Percentiles rank a stretch among this genome's conserved stretches.
phyloP scores from a whole-genome alignment of 35 echinoderm and acorn worm genomes.

The Amphiura filiformis region DNA sequence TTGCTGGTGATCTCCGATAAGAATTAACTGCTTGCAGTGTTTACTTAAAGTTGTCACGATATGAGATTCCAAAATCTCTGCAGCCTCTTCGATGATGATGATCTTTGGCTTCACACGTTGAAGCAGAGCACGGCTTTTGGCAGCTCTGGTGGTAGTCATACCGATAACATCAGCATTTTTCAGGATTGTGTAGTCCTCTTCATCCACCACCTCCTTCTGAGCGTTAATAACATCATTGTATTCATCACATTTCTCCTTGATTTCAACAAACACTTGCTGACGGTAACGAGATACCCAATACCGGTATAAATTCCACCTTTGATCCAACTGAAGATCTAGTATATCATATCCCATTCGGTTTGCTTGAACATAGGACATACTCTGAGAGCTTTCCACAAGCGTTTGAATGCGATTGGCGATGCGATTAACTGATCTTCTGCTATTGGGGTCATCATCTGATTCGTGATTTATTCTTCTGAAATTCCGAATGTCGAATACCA shows the following conservation, averaged over 20 bases:
- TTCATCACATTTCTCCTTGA: neutral
- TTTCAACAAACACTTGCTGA: neutral
- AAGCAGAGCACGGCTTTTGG: conserved; percentile 62
- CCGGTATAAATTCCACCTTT: conserved; percentile 75
- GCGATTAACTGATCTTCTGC: neutral
- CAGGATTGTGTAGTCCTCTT: conserved; percentile 48
- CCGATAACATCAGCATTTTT: conserved; percentile 67
- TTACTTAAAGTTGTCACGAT: conserved; percentile 56
- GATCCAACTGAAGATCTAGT: conserved; percentile 25
- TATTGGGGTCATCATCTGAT: neutral
- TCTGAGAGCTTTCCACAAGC: neutral
- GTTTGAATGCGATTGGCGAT: neutral
- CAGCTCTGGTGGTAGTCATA: conserved; percentile 83
- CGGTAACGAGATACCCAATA: conserved; percentile 49
- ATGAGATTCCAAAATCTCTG: conserved; percentile 88
- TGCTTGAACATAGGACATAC: neutral
- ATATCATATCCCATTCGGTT: conserved; percentile 19
- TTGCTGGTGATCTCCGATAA: conserved; percentile 96
- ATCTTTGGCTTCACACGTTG: conserved; percentile 59
- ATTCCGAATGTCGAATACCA: neutral
- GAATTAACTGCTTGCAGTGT: conserved; percentile 73
- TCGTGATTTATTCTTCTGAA: neutral
- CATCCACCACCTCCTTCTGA: conserved; percentile 45
- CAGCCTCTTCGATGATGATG: conserved; percentile 90
- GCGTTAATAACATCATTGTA: conserved; percentile 40